Evolutionary conservation across 2,113 vertebrate species (phyloP).

Genomic region (Merops nubicus): DNA sequence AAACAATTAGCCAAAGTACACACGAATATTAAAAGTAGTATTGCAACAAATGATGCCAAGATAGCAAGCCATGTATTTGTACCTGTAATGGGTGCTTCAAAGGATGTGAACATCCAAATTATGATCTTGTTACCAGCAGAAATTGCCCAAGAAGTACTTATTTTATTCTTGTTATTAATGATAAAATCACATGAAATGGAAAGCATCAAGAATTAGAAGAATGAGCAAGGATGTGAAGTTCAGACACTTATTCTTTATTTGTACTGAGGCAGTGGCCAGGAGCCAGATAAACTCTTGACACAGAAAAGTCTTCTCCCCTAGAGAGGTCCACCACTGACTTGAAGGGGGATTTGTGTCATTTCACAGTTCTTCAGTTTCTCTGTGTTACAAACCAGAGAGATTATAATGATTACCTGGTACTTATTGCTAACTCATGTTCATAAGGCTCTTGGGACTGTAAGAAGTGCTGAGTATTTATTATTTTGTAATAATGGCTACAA

Average conservation of each 20-base stretch:
- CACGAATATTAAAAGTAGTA: conserved; percentile 5
- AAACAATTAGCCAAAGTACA: conserved; percentile 2
- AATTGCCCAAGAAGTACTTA: conserved; percentile 7
- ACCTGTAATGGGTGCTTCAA: not conserved
- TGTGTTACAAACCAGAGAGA: not conserved
- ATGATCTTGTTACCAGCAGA: not conserved
- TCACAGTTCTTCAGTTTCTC: not conserved
- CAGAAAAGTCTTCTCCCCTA: not conserved
- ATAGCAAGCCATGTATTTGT: not conserved
- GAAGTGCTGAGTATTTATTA: not conserved
- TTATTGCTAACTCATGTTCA: not conserved
- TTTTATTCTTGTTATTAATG: not conserved
- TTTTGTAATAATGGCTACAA: not conserved
- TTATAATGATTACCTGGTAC: not conserved
- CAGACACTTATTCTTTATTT: not conserved
- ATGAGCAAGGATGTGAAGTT: not conserved
- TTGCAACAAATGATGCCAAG: not conserved
- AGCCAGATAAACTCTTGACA: not conserved
- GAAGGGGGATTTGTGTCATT: not conserved
- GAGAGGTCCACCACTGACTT: not conserved
- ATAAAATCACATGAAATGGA: not conserved
- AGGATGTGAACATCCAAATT: not conserved
- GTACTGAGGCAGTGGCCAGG: not conserved
- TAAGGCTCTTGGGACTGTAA: not conserved
- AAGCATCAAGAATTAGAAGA: not conserved